phyloP scores from a whole-genome alignment of 2,113 vertebrate species.

The Lagopus leucura region DNA sequence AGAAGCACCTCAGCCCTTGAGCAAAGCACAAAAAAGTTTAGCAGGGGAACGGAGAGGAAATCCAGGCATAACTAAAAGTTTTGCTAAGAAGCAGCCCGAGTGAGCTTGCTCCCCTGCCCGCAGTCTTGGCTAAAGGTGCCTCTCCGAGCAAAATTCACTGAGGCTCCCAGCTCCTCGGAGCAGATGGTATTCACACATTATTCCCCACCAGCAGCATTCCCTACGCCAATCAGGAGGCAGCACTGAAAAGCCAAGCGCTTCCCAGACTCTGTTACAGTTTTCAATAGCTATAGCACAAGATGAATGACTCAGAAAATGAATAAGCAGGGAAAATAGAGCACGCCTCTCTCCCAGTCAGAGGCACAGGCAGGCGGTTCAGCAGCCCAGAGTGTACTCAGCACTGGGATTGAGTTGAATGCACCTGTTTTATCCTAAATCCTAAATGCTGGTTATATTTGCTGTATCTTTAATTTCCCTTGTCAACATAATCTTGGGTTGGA shows the following conservation, averaged over 20 bases:
- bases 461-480: background rate
- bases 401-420: background rate
- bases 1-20: background rate
- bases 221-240: conserved; percentile 79
- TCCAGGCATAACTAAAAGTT: background rate
- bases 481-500: background rate
- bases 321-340: conserved; percentile 67
- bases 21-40: conserved; percentile 26
- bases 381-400: background rate
- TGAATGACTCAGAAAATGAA: conserved; percentile 79
- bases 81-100: background rate
- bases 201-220: conserved; percentile 84
- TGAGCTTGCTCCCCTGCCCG: conserved; percentile 18
- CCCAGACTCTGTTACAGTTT: conserved; percentile 70
- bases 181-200: conserved; percentile 75
- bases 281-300: conserved; percentile 72
- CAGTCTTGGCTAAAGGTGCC: conserved; percentile 60
- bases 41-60: background rate
- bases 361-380: conserved; percentile 14
- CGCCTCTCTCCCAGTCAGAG: conserved; percentile 14
- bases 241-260: conserved; percentile 73
- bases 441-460: background rate
- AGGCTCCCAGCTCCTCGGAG: conserved; percentile 68
- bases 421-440: conserved; percentile 16
- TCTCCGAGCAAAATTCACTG: conserved; percentile 45